These are phyloP conservation scores for Clitarchus hookeri DNA, from an alignment of 2,888 invertebrate genomes.

Conservation along the genomic window DNA sequence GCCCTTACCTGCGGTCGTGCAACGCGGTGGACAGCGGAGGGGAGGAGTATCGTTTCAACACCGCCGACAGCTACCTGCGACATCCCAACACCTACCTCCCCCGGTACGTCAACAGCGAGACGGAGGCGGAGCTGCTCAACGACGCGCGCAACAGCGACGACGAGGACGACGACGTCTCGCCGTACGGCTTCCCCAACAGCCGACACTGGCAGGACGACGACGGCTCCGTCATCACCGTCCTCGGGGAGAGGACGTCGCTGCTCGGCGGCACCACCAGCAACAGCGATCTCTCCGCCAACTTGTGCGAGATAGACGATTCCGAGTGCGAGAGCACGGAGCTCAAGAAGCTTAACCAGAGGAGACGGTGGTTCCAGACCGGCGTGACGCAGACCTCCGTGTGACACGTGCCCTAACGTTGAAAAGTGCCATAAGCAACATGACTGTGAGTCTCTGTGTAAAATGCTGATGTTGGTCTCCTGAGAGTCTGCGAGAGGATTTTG, in stretches of 20 bases:
- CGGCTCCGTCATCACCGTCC: conserved; percentile 39
- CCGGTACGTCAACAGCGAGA: conserved; percentile 56
- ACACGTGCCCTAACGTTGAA: conserved; percentile 44
- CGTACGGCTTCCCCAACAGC: conserved; percentile 58
- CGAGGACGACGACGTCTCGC: conserved; percentile 53
- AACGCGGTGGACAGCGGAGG: conserved; percentile 43
- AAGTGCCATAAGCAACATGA: not conserved
- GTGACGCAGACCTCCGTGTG: conserved; percentile 57
- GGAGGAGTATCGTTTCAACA: conserved; percentile 59
- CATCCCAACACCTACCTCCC: conserved; percentile 86
- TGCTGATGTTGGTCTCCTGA: not conserved
- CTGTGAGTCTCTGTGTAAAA: not conserved
- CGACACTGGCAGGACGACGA: conserved; percentile 52
- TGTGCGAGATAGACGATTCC: conserved; percentile 89
- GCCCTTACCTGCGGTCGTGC: conserved; percentile 31
- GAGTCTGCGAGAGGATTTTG: not conserved
- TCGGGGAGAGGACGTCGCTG: conserved; percentile 74
- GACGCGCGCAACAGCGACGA: conserved; percentile 44
- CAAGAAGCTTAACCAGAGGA: conserved; percentile 51
- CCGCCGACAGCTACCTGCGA: conserved; percentile 71
- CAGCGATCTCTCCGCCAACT: conserved; percentile 84
- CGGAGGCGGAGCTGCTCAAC: conserved; percentile 47
- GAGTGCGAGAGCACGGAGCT: conserved; percentile 67
- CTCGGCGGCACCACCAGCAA: conserved; percentile 73
- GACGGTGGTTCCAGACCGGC: conserved; percentile 53